A percentile compares a stretch with the other conserved stretches of the same genome.
Conservation (phyloP, 2,113 vertebrate genomes). For the Alligator mississippiensis region DNA sequence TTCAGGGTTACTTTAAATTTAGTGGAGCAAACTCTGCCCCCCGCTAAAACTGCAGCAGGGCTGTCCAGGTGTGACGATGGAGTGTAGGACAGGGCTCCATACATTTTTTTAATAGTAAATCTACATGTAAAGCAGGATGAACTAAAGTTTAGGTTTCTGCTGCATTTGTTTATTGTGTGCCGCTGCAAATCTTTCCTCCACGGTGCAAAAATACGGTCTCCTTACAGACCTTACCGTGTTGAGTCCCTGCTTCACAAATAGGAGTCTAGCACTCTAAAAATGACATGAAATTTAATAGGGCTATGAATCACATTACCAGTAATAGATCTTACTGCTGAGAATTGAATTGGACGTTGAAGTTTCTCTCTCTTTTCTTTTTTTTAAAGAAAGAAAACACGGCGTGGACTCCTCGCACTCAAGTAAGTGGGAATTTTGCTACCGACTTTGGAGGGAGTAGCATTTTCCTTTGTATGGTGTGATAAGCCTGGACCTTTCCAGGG, state of each 20-base stretch:
- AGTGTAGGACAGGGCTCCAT: not conserved
- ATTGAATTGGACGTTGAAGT: not conserved
- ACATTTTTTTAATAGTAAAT: not conserved
- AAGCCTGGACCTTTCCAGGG: not conserved
- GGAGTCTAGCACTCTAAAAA: not conserved
- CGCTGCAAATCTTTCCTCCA: not conserved
- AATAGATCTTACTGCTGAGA: not conserved
- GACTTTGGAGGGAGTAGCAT: not conserved
- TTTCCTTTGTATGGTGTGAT: not conserved
- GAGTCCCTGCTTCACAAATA: not conserved
- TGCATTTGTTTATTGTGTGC: rapidly evolving
- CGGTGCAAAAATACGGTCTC: not conserved
- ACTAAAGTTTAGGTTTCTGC: not conserved
- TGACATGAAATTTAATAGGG: not conserved
- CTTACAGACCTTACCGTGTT: not conserved
- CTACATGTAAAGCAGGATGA: not conserved
- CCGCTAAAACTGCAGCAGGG: not conserved
- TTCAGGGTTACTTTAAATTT: not conserved
- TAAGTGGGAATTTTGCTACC: rapidly evolving
- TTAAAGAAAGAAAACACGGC: not conserved
- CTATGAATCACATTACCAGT: not conserved
- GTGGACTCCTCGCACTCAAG: rapidly evolving
- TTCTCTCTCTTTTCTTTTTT: too few species aligned
- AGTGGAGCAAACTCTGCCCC: not conserved
- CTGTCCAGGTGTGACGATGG: not conserved